Base-by-base conservation (phyloP, 2,113 vertebrate genomes). In the Patagioenas fasciata region DNA sequence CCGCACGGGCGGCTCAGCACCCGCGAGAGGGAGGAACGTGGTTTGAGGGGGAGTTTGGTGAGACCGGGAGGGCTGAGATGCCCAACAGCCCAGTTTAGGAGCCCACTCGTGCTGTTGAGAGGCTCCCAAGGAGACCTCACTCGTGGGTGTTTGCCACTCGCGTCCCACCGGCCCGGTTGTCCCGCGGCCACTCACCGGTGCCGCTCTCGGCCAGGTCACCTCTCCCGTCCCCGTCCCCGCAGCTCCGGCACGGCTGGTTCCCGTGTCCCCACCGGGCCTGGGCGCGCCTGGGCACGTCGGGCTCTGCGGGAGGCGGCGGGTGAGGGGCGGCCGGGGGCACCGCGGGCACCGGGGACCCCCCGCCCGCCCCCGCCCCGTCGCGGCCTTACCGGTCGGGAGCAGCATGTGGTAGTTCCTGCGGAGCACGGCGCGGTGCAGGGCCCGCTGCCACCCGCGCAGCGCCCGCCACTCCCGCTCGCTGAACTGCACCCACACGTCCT, bases 141-240 rank as follows among this genome's bases (percentile, higher is more conserved):
- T 16, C 8, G 42, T 16, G 42, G 42, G 42, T 44, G 42, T 17
- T 17, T 17, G 42, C 15, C 42, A 17, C 42, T 7, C 42, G 16
- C 42, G 42, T 17, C 48, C 61, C 42, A 1, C 1, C 1, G 1
- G 24, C 28, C 60, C 25, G 1, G 1, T 3, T 1, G 1, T 11
- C 67, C 57, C 3, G 24, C 9, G 3, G 28, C 29, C 80, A 91
- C 97, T 98, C 89, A 97, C 97, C 89, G 0, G 85, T 13, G 71
- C 92, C 15, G 4, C 73, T 73, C 13, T 95, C 96, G 0, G 66
- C 3, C 0, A 96, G 80, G 7, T 94, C 93, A 12, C 94, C 94
- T 57, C 94, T 91, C 6, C 77, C 66, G 16, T 96, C 78, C 15
- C 23, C 48, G 1, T 95, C 95, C 0, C 85, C 57, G 2, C 91